These are phyloP conservation scores for Eidolon dupreanum DNA, from an alignment of 2,797 vertebrate genomes.

Conservation along the genomic window DNA sequence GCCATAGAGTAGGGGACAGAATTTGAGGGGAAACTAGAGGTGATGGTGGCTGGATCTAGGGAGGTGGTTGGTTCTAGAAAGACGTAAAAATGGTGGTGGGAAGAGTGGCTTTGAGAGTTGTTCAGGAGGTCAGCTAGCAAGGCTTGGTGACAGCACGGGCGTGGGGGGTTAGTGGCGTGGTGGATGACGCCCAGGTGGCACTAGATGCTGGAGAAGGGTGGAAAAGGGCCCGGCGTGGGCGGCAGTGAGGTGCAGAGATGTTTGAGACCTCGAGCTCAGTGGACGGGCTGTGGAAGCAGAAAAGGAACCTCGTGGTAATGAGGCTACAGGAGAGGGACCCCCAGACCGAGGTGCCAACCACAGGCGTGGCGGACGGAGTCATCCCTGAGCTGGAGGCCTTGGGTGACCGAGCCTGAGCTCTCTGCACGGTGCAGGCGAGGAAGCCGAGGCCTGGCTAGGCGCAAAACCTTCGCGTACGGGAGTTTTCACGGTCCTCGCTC, in stretches of 20 bases:
- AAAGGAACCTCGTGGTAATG: too few species aligned
- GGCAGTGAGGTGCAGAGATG: too few species aligned
- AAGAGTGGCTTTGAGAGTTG: background rate
- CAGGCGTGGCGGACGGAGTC: background rate
- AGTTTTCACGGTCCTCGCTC: background rate
- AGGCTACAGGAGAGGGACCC: accelerated
- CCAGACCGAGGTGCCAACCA: background rate
- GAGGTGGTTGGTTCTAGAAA: background rate
- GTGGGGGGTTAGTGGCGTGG: background rate
- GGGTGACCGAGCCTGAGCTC: background rate
- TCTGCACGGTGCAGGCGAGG: background rate
- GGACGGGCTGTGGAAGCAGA: background rate
- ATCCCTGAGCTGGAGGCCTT: background rate
- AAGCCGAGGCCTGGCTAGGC: background rate
- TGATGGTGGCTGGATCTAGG: background rate
- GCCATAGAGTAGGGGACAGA: background rate
- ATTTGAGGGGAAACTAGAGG: background rate
- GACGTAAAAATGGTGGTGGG: background rate
- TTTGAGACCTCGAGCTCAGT: background rate
- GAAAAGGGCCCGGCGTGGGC: too few species aligned
- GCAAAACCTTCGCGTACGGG: background rate
- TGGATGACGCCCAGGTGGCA: background rate
- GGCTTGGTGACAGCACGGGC: background rate
- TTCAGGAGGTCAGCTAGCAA: background rate
- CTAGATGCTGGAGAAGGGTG: background rate